Evolutionary conservation across 2,113 vertebrate species (phyloP).

Genomic region (Picathartes gymnocephalus): DNA sequence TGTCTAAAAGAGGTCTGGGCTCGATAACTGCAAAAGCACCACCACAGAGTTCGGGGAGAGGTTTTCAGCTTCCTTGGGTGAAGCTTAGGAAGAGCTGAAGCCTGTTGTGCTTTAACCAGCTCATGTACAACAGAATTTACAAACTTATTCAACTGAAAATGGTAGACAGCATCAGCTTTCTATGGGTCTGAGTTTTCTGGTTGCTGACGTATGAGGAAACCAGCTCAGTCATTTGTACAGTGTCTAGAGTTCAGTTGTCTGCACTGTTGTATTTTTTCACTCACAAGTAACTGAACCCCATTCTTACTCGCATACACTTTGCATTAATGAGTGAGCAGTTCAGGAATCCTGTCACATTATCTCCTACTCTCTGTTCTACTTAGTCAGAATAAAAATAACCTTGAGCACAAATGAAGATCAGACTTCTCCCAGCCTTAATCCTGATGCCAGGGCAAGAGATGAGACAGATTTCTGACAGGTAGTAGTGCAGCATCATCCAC

Average conservation of each 20-base stretch:
- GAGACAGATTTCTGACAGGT: not conserved
- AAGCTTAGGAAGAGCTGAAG: not conserved
- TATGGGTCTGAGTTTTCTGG: not conserved
- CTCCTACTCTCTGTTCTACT: not conserved
- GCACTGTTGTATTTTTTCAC: not conserved
- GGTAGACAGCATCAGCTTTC: not conserved
- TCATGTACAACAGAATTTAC: not conserved
- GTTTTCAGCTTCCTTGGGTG: not conserved
- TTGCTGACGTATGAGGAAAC: not conserved
- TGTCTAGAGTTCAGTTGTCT: not conserved
- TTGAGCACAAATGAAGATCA: not conserved
- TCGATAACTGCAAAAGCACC: not conserved
- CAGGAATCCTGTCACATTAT: not conserved
- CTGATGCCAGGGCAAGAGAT: not conserved
- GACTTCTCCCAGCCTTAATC: not conserved
- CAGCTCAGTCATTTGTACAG: not conserved
- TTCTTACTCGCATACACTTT: not conserved
- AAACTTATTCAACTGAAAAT: not conserved
- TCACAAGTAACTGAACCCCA: not conserved
- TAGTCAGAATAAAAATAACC: constrained; percentile 10
- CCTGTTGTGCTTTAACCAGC: not conserved
- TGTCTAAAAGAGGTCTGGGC: not conserved
- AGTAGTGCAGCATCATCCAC: not conserved
- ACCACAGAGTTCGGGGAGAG: rapidly evolving
- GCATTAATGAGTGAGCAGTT: not conserved